Base-by-base conservation (phyloP, 1,140 invertebrate genomes). In the Drosophila mojavensis region DNA sequence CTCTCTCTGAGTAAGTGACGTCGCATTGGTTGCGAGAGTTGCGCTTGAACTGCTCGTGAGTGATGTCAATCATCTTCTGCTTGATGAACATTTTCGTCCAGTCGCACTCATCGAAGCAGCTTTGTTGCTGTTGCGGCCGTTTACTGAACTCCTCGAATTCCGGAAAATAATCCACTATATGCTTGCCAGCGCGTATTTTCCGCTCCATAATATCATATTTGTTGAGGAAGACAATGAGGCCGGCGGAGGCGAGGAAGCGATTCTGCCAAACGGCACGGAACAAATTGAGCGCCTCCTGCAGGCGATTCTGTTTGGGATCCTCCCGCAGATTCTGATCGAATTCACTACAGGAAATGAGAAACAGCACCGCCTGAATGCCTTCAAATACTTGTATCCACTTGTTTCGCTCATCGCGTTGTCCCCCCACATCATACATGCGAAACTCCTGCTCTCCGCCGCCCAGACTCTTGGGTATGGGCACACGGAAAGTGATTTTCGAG, bases 321-420 rank as follows among this genome's bases (percentile, higher is more conserved):
- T 97, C 96, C n/a, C 96, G 84, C 15, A 96, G 89, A 24, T 93
- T 95, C 90, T 95, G 95, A 90, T 97, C 96, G 90, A 96, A 97
- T 89, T 96, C 95, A 78, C 95, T 96, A 71, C 94, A 94, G 5
- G 96, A 96, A 2, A 96, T 96, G 48, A 97, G 81, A 91, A 97
- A 97, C 80, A 97, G 93, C 51, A 97, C 95, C 1, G 96, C 96
- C 71, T 96, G 94, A 64, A 97, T 96, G 17, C 96, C 96, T 91
- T 97, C 96, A 84, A 97, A 97, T 2, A 96, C 95, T 90, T 96
- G 95, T 71, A 97, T 97, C 97, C 96, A 97, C 91, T 97, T 97
- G 78, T 95, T 96, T 26, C 97, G 92, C 90, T 97, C 96, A 10
- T 96, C 96, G 68, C 96, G 93, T 92, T 98, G 97, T 0, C 97